Evolutionary conservation across 2,113 vertebrate species (phyloP), one percentile per base, ranked within the genome.

Genomic region (Promerops cafer): DNA sequence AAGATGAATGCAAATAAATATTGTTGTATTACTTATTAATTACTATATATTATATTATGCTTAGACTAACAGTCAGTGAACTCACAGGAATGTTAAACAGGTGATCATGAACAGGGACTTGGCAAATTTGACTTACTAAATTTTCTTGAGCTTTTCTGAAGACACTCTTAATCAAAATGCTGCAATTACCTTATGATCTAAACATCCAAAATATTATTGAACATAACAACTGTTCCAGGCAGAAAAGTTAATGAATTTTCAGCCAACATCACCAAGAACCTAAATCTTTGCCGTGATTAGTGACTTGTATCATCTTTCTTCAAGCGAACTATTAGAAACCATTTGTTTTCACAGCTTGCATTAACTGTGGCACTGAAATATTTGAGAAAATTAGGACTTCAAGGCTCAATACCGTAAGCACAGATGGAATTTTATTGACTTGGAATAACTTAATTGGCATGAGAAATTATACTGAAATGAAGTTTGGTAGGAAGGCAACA

Each of bases 181-280:
- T 95, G n/a, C 13, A 72, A 91, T 72, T 54, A 72, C 57, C 15
- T 45, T 45, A 28, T 57, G 42, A 33, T 93, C 24, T 80, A 65
- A 89, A 64, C 22, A 90, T 28, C 10, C 31, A 31, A 74, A 95
- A 79, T 74, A 71, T 61, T 72, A 78, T 19, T 83, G 37, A 69
- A 23, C 0, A 1, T 42, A 89, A 26, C 52, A 70, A 17, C 16
- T 68, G 66, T 77, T 87, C 74, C 42, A 54, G 59, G 47, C 22
- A 92, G 80, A 90, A 87, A 91, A 93, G 52, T 85, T 87, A 81
- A 94, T 92, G 56, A 86, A 50, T 94, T 95, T 87, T 90, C 37
- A 77, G 59, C 35, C 53, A 72, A 24, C 2, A 3, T 77, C 18
- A 7, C 3, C 44, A 52, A 49, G 70, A 77, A 68, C 21, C 44